These are phyloP conservation scores for Leptonema lineaticorne DNA, from an alignment of 1,140 invertebrate genomes.

Conservation along the genomic window DNA sequence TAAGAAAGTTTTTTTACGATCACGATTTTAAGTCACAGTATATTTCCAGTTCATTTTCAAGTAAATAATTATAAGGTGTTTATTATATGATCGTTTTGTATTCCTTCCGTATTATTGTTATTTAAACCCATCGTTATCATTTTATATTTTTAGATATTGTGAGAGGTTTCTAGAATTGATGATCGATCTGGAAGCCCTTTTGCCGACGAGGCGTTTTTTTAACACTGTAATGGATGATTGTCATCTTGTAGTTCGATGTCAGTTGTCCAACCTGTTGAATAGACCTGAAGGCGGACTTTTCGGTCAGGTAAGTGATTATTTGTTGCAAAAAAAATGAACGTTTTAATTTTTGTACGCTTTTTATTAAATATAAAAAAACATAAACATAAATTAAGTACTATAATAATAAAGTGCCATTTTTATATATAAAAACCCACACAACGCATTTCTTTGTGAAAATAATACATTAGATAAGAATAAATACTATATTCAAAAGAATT, in stretches of 20 bases:
- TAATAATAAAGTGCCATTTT: neutral
- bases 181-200: constrained; percentile 92
- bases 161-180: constrained; percentile 95
- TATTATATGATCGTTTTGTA: no score
- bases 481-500: no score
- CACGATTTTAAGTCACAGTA: no score
- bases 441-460: neutral
- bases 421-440: neutral
- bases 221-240: constrained; percentile 94
- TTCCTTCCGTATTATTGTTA: no score
- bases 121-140: no score
- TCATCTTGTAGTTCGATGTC: constrained; percentile 89
- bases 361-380: neutral
- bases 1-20: no score
- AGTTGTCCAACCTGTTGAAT: constrained; percentile 73
- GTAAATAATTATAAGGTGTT: no score
- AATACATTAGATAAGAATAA: no score
- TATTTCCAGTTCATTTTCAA: no score
- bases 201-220: constrained; percentile 95
- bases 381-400: constrained; percentile 15
- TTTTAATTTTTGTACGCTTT: neutral
- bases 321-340: neutral
- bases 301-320: constrained; percentile 68
- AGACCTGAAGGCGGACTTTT: constrained; percentile 90
- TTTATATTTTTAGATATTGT: constrained; percentile 67